Base-by-base conservation (phyloP, 2,797 vertebrate genomes). In the Sarcophilus harrisii region DNA sequence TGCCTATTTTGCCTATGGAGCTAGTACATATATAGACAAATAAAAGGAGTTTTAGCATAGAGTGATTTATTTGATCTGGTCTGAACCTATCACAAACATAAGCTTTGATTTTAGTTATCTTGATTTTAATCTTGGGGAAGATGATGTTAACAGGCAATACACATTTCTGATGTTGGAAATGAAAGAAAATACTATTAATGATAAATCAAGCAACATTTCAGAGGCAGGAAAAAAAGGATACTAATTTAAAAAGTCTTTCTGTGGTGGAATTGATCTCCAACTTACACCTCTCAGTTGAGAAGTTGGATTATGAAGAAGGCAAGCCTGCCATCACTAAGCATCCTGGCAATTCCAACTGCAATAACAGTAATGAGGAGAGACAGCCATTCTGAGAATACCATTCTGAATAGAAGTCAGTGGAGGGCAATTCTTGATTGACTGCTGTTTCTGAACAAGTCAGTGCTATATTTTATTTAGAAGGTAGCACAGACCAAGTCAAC, bases 231-330 rank as follows among this genome's bases (percentile, higher is more conserved):
- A 45, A 49, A 55, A 92, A 89, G 0, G 30, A 27, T 49, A 32
- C 13, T 14, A n/a, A 30, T 32, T 49, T 32, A 5, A 4, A 45
- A 52, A n/a, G 12, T 3, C 60, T 55, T 55, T 11, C 89, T 93
- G 54, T 3, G 24, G 24, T 91, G 38, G 28, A 95, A 57, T 93
- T 32, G 14, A 92, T 95, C 30, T 93, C 66, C 45, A 90, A 52
- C 29, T 45, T 92, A 14, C 32, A 14, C 18, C 54, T 52, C 60
- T 59, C 58, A 0, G 0, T 95, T 57, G 90, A 92, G 87, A 90
- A 58, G 58, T 98, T 97, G 98, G 96, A 98, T 98, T 97, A 95
- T 97, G 95, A 91, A 97, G 97, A 96, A 94, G 92, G 94, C 58
- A 96, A 96, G 94, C 90, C 95, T 97, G 95, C 96, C 97, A 97